Conservation (phyloP, 2,113 vertebrate species). For the Rhea pennata region DNA sequence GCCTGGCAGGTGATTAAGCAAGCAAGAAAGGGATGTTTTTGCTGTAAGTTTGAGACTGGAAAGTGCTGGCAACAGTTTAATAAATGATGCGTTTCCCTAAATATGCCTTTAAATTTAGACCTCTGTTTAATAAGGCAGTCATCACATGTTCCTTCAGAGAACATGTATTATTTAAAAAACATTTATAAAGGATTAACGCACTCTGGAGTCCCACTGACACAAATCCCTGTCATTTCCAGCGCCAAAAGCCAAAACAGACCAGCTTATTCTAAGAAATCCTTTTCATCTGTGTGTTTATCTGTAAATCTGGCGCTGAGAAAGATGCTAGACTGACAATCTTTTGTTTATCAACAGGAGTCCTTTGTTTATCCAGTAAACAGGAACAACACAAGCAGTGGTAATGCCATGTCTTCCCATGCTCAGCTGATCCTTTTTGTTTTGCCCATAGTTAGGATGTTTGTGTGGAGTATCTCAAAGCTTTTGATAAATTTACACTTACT, state of each 20-base stretch:
- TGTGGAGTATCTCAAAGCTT: background rate
- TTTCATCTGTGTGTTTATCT: slow-evolving; percentile 21
- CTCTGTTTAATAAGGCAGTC: slow-evolving; percentile 36
- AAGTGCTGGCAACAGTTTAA: background rate
- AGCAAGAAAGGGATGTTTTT: background rate
- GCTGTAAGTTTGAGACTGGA: background rate
- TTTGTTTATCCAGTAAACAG: slow-evolving; percentile 24
- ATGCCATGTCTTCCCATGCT: background rate
- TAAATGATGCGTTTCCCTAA: background rate
- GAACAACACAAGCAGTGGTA: background rate
- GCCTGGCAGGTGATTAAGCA: background rate
- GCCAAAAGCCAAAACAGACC: slow-evolving; percentile 29
- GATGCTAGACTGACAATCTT: slow-evolving; percentile 8
- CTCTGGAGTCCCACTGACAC: slow-evolving; percentile 45
- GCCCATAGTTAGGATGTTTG: background rate
- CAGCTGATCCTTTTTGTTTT: background rate
- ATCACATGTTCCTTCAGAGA: slow-evolving; percentile 39
- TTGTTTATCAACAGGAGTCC: background rate
- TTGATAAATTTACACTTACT: background rate
- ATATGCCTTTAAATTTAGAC: slow-evolving; percentile 43
- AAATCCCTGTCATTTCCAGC: slow-evolving; percentile 34
- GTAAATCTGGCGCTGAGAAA: background rate
- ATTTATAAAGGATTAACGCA: slow-evolving; percentile 66
- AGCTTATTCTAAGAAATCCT: slow-evolving; percentile 7
- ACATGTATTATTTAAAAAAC: slow-evolving; percentile 65